A percentile compares a stretch with the other conserved stretches of the same genome.
phyloP scores from a whole-genome alignment of 2,797 vertebrate species.

The Lycodopsis pacificus region DNA sequence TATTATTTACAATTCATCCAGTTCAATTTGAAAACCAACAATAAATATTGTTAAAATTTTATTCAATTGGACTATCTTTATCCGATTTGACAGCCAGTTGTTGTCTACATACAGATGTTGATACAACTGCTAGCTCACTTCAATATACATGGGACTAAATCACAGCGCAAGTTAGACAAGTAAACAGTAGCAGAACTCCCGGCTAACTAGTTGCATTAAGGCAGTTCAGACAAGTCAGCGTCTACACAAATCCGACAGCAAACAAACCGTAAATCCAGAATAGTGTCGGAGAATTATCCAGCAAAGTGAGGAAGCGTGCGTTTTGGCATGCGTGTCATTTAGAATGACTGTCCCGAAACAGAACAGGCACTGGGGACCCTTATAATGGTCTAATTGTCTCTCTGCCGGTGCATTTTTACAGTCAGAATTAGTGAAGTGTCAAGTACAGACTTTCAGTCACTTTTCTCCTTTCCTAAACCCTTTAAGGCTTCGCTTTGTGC shows the following conservation, averaged over 20 bases:
- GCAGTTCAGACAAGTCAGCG: constrained; percentile 16
- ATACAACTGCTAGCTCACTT: too few relatives aligned
- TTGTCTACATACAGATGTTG: too few relatives aligned
- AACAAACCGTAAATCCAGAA: constrained; percentile 24
- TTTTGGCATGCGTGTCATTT: constrained; percentile 28
- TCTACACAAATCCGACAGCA: constrained; percentile 33
- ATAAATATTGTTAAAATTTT: too few relatives aligned
- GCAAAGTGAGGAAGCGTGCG: constrained; percentile 14
- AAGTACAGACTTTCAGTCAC: constrained; percentile 11
- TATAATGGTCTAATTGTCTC: constrained; percentile 35
- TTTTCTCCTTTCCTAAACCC: constrained; percentile 5
- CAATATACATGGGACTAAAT: too few relatives aligned
- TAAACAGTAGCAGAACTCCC: not conserved
- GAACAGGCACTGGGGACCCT: constrained; percentile 10
- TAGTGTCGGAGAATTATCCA: constrained; percentile 22
- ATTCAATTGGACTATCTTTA: too few relatives aligned
- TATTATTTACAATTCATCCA: too few relatives aligned
- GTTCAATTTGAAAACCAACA: too few relatives aligned
- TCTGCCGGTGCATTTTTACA: constrained; percentile 13
- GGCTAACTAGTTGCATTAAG: not conserved
- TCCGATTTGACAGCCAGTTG: too few relatives aligned
- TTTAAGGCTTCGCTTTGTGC: constrained; percentile 51
- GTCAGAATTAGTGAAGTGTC: constrained; percentile 37
- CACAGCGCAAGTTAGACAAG: too few relatives aligned
- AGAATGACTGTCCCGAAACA: constrained; percentile 27